A percentile compares a stretch with the other conserved stretches of the same genome.
Evolutionary conservation across 1,140 invertebrate genomes (phyloP).

Genomic region (Papilio glaucus): DNA sequence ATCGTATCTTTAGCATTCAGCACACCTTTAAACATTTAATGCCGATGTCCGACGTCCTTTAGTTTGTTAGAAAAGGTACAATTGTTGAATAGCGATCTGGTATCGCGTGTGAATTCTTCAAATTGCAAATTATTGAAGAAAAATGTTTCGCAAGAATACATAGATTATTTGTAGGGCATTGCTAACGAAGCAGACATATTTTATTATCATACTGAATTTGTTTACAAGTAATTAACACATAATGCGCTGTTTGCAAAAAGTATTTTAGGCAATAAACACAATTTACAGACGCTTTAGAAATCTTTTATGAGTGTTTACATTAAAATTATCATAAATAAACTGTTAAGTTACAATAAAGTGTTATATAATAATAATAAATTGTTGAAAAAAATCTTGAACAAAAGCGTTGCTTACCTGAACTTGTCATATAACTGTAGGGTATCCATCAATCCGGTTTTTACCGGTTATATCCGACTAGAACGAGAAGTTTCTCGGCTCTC

Average conservation of each 20-base stretch:
- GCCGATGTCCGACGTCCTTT: too few relatives aligned
- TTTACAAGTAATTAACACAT: background rate
- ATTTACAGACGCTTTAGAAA: background rate
- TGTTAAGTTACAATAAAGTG: too few relatives aligned
- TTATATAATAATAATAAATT: background rate
- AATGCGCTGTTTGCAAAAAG: background rate
- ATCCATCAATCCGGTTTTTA: constrained; percentile 27
- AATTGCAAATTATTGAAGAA: background rate
- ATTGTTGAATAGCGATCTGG: too few relatives aligned
- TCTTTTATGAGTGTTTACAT: background rate
- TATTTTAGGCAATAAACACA: background rate
- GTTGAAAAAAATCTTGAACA: background rate
- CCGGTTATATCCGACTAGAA: constrained; percentile 26
- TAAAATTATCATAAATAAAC: background rate
- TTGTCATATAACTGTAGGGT: constrained; percentile 6
- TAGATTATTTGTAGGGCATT: constrained; percentile 7
- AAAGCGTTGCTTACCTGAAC: background rate
- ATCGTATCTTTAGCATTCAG: too few relatives aligned
- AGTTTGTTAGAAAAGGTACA: too few relatives aligned
- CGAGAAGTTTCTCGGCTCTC: background rate
- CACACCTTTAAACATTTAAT: too few relatives aligned
- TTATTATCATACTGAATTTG: background rate
- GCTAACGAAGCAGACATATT: background rate
- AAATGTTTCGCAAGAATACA: background rate
- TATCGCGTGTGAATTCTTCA: too few relatives aligned